These are phyloP conservation scores for Platorchestia sp. DNA, from an alignment of 1,140 invertebrate genomes.

Conservation along the genomic window DNA sequence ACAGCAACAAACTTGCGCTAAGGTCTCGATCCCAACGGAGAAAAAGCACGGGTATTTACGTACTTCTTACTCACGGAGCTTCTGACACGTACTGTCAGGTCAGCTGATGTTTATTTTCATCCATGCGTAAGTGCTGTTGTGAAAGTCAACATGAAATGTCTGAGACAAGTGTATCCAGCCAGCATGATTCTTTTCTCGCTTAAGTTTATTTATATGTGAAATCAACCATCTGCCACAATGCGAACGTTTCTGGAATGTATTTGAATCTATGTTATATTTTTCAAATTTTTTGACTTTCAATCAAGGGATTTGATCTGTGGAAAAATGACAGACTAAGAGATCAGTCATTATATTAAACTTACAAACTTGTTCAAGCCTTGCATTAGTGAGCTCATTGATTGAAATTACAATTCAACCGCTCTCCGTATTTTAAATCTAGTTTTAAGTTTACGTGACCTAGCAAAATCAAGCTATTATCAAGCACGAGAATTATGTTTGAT, in stretches of 20 bases:
- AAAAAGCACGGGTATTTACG: background rate
- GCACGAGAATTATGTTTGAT: background rate
- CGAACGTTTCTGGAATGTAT: background rate
- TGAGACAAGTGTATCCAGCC: background rate
- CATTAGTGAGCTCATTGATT: background rate
- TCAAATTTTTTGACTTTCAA: background rate
- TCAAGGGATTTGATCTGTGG: background rate
- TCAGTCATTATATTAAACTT: background rate
- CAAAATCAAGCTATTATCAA: background rate
- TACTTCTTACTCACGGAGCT: conserved; percentile 20
- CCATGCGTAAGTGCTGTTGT: conserved; percentile 1
- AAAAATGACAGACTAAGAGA: background rate
- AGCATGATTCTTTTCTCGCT: background rate
- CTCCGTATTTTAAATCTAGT: background rate
- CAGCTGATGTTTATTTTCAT: conserved; percentile 33
- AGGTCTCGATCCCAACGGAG: background rate
- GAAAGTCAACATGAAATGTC: background rate
- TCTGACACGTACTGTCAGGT: background rate
- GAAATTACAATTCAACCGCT: background rate
- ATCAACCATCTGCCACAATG: background rate
- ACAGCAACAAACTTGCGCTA: background rate
- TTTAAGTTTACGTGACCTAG: background rate
- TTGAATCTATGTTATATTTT: background rate
- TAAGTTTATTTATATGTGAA: background rate
- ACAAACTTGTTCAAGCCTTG: background rate